A percentile compares a stretch with the other conserved stretches of the same genome.
These are phyloP conservation scores for Mobula birostris DNA, from an alignment of 2,113 vertebrate genomes.

Conservation along the genomic window DNA sequence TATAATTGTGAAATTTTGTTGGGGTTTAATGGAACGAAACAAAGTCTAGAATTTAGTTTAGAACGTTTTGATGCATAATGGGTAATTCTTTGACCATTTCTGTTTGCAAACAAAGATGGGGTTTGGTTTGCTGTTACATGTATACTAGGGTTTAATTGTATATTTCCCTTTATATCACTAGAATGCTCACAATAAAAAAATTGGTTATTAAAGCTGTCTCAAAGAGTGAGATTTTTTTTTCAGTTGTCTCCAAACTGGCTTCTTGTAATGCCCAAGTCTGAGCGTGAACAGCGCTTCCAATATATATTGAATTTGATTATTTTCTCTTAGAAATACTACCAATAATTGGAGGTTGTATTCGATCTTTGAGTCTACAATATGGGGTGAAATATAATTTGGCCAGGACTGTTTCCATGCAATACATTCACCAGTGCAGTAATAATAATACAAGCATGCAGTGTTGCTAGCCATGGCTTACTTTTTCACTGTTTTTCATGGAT, in stretches of 20 bases:
- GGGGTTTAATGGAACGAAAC: slow-evolving; percentile 23
- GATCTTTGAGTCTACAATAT: background rate
- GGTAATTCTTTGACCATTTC: background rate
- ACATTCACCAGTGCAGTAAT: background rate
- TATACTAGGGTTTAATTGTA: slow-evolving; percentile 33
- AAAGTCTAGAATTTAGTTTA: slow-evolving; percentile 7
- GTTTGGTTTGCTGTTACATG: background rate
- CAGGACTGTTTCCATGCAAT: background rate
- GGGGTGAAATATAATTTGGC: too few species aligned
- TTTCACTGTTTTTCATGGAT: background rate
- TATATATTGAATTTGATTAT: background rate
- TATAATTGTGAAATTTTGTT: background rate
- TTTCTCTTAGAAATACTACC: background rate
- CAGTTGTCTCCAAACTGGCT: background rate
- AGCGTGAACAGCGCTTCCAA: background rate
- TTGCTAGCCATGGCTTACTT: background rate
- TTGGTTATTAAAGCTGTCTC: slow-evolving; percentile 20
- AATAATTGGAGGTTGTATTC: background rate
- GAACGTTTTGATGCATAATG: slow-evolving; percentile 29
- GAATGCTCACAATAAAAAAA: slow-evolving; percentile 33
- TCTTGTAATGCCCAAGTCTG: background rate
- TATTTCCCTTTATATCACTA: slow-evolving; percentile 32
- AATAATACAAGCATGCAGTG: background rate
- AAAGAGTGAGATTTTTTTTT: background rate
- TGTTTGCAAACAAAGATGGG: background rate